phyloP scores from a whole-genome alignment of 1,140 invertebrate species.

The Macrostomum lignano region DNA sequence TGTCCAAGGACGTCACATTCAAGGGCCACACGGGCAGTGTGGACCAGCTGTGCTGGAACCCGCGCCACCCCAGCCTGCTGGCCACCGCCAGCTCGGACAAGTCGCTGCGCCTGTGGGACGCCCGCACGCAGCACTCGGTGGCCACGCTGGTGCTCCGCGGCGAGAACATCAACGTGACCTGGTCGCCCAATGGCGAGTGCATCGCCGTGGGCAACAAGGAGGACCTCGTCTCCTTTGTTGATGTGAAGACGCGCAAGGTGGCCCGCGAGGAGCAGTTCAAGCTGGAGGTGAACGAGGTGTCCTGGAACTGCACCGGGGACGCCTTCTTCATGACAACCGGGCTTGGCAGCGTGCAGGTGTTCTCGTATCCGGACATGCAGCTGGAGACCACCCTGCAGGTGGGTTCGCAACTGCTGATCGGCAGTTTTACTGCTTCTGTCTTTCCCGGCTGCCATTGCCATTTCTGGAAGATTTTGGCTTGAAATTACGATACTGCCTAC shows the following conservation, averaged over 20 bases:
- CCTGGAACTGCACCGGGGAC: constrained; percentile 76
- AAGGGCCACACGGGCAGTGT: constrained; percentile 73
- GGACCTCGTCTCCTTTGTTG: constrained; percentile 80
- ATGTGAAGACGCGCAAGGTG: constrained; percentile 36
- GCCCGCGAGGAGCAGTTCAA: constrained; percentile 64
- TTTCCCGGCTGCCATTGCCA: too few relatives aligned
- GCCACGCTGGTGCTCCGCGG: constrained; percentile 41
- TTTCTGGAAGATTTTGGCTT: too few relatives aligned
- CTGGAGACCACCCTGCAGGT: too few relatives aligned
- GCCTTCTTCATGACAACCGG: constrained; percentile 81
- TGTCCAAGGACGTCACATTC: constrained; percentile 52
- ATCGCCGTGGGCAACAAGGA: constrained; percentile 94
- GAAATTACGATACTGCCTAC: too few relatives aligned
- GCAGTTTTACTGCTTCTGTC: too few relatives aligned
- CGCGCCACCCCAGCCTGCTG: constrained; percentile 54
- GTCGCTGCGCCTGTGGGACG: constrained; percentile 78
- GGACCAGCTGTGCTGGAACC: constrained; percentile 86
- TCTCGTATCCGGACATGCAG: too few relatives aligned
- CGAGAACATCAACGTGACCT: constrained; percentile 90
- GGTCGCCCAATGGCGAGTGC: constrained; percentile 77
- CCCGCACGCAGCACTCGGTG: constrained; percentile 52
- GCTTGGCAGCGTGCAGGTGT: constrained; percentile 51
- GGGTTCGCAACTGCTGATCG: too few relatives aligned
- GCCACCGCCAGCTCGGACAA: constrained; percentile 84
- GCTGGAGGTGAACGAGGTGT: constrained; percentile 91